A percentile compares a stretch with the other conserved stretches of the same genome.
Evolutionary conservation across 2,797 vertebrate genomes (phyloP).

Genomic region (Centropyge bicolor): DNA sequence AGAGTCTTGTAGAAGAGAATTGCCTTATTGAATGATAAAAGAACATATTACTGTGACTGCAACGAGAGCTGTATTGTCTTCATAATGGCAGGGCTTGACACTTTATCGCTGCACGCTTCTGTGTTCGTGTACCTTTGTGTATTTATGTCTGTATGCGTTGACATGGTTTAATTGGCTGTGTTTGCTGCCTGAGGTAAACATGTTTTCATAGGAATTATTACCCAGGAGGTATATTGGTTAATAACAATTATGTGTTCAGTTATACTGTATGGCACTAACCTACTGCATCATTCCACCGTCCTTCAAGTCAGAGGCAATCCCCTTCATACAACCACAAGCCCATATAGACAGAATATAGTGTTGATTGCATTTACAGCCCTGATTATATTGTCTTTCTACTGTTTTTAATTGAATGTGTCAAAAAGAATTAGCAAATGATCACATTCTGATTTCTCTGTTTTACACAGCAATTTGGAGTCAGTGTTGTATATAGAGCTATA

Average conservation of each 20-base stretch:
- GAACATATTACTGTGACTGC: slow-evolving; percentile 57
- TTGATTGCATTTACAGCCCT: not conserved
- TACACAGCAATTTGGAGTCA: no score
- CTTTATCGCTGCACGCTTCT: slow-evolving; percentile 42
- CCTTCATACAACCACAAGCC: slow-evolving; percentile 13
- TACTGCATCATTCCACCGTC: slow-evolving; percentile 16
- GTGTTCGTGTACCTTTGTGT: slow-evolving; percentile 37
- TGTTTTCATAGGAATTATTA: slow-evolving; percentile 60
- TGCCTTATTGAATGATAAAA: slow-evolving; percentile 69
- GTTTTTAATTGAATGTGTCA: no score
- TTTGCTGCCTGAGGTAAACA: slow-evolving; percentile 61
- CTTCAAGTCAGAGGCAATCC: slow-evolving; percentile 17
- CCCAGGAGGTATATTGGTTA: slow-evolving; percentile 57
- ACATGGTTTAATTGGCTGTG: slow-evolving; percentile 66
- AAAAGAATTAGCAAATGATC: no score
- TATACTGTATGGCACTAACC: slow-evolving; percentile 32
- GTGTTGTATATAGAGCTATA: not conserved
- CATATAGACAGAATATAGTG: slow-evolving; percentile 15
- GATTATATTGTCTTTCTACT: no score
- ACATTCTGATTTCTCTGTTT: no score
- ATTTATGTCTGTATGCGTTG: slow-evolving; percentile 36
- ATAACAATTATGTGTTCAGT: slow-evolving; percentile 66
- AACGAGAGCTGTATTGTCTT: slow-evolving; percentile 59
- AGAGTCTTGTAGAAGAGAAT: slow-evolving; percentile 53
- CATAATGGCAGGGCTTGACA: slow-evolving; percentile 58